These are phyloP conservation scores for Sphecodes monilicornis DNA, from an alignment of 2,888 invertebrate species.

Conservation along the genomic window DNA sequence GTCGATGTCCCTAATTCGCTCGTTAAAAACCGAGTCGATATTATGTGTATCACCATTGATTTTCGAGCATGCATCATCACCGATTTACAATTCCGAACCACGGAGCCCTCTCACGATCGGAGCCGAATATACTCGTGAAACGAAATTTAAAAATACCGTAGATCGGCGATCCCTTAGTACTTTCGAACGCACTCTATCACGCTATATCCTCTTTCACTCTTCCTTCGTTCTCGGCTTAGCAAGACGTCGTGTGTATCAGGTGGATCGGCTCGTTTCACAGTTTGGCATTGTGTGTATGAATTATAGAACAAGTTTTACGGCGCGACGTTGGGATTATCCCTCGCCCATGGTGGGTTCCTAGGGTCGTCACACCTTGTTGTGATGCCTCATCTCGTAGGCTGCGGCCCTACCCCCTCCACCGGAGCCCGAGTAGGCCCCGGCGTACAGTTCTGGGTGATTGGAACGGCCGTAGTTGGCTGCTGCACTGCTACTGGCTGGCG, in stretches of 20 bases:
- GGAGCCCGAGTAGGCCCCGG: constrained; percentile 89
- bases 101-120: constrained; percentile 18
- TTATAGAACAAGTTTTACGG: constrained; percentile 68
- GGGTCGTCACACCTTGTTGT: constrained; percentile 89
- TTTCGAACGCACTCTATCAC: constrained; percentile 52
- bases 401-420: constrained; percentile 83
- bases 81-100: constrained; percentile 49
- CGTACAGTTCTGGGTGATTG: constrained; percentile 88
- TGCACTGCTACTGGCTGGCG: constrained; percentile 85
- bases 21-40: constrained; percentile 34
- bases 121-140: constrained; percentile 30
- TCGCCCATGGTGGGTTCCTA: constrained; percentile 68
- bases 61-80: constrained; percentile 45
- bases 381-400: constrained; percentile 90
- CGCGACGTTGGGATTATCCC: constrained; percentile 66
- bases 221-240: constrained; percentile 41
- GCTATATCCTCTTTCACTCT: constrained; percentile 34
- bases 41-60: constrained; percentile 50
- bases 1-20: constrained; percentile 31
- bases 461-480: constrained; percentile 85
- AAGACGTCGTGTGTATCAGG: constrained; percentile 43
- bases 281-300: constrained; percentile 61
- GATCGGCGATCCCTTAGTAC: constrained; percentile 53
- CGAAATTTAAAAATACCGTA: constrained; percentile 41
- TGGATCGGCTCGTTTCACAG: constrained; percentile 69